Base-by-base conservation (phyloP, 2,113 vertebrate species). In the Zootoca vivipara region DNA sequence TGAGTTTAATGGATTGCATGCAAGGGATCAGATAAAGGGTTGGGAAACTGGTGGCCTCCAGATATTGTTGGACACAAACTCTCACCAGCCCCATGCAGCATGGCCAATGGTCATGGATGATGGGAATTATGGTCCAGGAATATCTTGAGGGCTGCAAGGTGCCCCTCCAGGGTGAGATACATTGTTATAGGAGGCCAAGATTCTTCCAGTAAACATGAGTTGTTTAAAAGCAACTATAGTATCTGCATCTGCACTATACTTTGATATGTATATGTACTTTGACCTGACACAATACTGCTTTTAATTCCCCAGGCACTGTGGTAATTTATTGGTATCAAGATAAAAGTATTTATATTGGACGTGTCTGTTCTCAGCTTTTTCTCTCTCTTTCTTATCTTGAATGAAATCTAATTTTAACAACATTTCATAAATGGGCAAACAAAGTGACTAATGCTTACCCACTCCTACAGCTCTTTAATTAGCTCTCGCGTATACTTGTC, bases 381-480 rank as follows among this genome's bases (percentile, higher is more conserved):
- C n/a, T 38, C 35, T 42, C 35, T 70, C 65, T 35, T 84, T 90
- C 62, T 26, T 75, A 30, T 58, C 69, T 73, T 6, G 52, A 62
- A 28, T 28, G 58, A 87, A 80, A 72, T 73, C 56, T 85, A 16
- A 62, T 75, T 85, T 85, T 75, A 73, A 73, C 42, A 30, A 77
- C 56, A 30, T 85, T 85, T 85, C 56, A 85, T 64, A 77, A 85
- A 75, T 42, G 70, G 38, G 80, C 9, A 65, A 33, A 82, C 69
- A 87, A n/a, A 81, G 4, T 82, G 86, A 87, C 28, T 82, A 87
- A 87, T 46, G 26, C 38, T 74, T 35, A 64, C 38, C n/a, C 6
- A 82, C 7, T 87, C 35, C 58, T 75, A 33, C 79, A 87, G 30
- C 70, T 74, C 79, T 64, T 82, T 82, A 82, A 82, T 87, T 87